phyloP scores from a whole-genome alignment of 2,888 invertebrate species.

The Drosophila picticornis region DNA sequence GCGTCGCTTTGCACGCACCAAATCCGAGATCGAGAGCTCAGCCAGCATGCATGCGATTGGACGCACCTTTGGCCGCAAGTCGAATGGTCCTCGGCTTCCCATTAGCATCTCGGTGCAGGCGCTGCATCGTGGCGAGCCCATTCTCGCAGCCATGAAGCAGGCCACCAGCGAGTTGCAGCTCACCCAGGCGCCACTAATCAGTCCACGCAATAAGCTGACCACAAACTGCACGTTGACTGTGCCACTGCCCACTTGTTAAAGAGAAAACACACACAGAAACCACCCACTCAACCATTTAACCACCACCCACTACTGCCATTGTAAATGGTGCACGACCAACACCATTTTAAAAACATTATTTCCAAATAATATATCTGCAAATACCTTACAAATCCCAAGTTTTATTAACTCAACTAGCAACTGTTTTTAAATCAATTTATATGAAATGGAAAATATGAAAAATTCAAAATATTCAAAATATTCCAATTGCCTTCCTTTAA shows the following conservation, averaged over 20 bases:
- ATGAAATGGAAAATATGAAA: too few species aligned
- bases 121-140: slow-evolving; percentile 67
- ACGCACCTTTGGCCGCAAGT: slow-evolving; percentile 65
- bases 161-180: slow-evolving; percentile 67
- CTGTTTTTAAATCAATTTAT: not conserved
- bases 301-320: slow-evolving; percentile 29
- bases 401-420: not conserved
- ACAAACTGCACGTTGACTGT: slow-evolving; percentile 46
- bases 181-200: slow-evolving; percentile 52
- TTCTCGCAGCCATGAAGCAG: slow-evolving; percentile 65
- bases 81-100: slow-evolving; percentile 63
- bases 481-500: not conserved
- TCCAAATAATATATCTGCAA: not conserved
- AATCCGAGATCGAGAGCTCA: slow-evolving; percentile 61
- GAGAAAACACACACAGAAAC: not conserved
- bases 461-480: too few species aligned
- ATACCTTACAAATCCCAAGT: not conserved
- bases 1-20: slow-evolving; percentile 65
- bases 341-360: not conserved
- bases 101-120: slow-evolving; percentile 70
- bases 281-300: slow-evolving; percentile 13
- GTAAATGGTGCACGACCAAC: slow-evolving; percentile 6
- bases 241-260: slow-evolving; percentile 58
- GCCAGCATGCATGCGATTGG: slow-evolving; percentile 75
- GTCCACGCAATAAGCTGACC: slow-evolving; percentile 61